These are phyloP conservation scores for Heteronetta atricapilla DNA, from an alignment of 2,113 vertebrate species.

Conservation along the genomic window DNA sequence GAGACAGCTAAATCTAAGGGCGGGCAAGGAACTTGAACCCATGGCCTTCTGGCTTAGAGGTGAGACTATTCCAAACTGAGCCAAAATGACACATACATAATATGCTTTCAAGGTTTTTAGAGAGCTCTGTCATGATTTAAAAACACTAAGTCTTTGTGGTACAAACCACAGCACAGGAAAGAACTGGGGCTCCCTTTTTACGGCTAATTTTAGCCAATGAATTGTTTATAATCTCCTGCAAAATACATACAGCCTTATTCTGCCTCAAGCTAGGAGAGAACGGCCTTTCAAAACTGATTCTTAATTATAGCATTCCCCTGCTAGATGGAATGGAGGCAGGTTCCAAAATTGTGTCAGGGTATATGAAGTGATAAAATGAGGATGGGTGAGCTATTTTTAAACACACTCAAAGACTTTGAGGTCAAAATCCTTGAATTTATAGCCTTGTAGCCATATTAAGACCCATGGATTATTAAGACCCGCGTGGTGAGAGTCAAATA, in stretches of 20 bases:
- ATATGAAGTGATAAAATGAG: conserved; percentile 45
- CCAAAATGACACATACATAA: conserved; percentile 51
- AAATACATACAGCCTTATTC: conserved; percentile 31
- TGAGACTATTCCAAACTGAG: conserved; percentile 41
- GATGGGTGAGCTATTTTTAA: conserved; percentile 49
- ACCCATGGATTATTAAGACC: conserved; percentile 7
- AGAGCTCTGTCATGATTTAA: conserved; percentile 45
- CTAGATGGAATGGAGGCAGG: conserved; percentile 13
- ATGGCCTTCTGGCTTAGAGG: conserved; percentile 54
- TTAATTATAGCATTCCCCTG: conserved; percentile 56
- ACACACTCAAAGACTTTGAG: conserved; percentile 14
- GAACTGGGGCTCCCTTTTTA: conserved; percentile 44
- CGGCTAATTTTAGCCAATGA: conserved; percentile 51
- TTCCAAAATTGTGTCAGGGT: conserved; percentile 27
- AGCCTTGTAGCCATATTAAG: conserved; percentile 10
- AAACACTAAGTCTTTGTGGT: conserved; percentile 53
- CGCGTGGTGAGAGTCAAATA: neutral
- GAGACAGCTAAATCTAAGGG: conserved; percentile 33
- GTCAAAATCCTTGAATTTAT: conserved; percentile 63
- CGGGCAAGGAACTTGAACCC: conserved; percentile 51
- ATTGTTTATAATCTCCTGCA: conserved; percentile 59
- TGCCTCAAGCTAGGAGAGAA: conserved; percentile 47
- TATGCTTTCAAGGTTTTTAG: conserved; percentile 54
- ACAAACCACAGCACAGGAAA: conserved; percentile 54
- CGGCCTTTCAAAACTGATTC: conserved; percentile 46